Evolutionary conservation across 2,888 invertebrate genomes (phyloP), one percentile per base, ranked within the genome.

Genomic region (Congeria kusceri): DNA sequence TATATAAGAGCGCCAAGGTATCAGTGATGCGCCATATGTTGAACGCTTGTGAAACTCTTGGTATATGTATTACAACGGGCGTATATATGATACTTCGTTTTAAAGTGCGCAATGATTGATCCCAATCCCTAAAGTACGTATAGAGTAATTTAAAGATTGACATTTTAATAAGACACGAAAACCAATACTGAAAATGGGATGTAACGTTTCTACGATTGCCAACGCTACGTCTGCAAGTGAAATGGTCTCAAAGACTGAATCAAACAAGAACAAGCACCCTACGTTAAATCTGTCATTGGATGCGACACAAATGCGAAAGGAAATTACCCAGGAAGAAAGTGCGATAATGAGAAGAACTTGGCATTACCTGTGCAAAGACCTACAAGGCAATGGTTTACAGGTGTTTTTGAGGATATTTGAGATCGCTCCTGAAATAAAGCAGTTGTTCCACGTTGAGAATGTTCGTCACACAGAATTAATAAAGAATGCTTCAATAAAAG

Each of bases 391-490:
- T 63, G 74, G 74, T 1, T 28, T 67, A 23, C 62, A 67, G 28
- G 68, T 74, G 23, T 74, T 74, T 63, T 28, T 68, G 9, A 53
- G 67, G n/a, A 62, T 74, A n/a, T 74, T 74, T 29, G 67, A 74
- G 46, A 49, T 62, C 11, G 62, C 49, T 28, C 74, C 74, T 23
- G 67, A 68, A 39, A 59, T 61, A 11, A 74, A 74, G 47, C 29
- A 67, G 20, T 23, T 74, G n/a, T 74, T 74, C 47, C 53, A 56
- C 0, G 53, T 67, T 7, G 67, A 74, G 4, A 62, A 67, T 44
- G 74, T 74, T 1, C 61, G 67, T 0, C 44, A 62, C 28, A 49
- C 56, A 15, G 59, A 67, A 20, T 27, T 74, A 9, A 62, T 32
- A n/a, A 20, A 53, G 11, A 74, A 74, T 39, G 29, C 18, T 9